phyloP scores from a whole-genome alignment of 2,888 invertebrate genomes.

The Phalera bucephala region DNA sequence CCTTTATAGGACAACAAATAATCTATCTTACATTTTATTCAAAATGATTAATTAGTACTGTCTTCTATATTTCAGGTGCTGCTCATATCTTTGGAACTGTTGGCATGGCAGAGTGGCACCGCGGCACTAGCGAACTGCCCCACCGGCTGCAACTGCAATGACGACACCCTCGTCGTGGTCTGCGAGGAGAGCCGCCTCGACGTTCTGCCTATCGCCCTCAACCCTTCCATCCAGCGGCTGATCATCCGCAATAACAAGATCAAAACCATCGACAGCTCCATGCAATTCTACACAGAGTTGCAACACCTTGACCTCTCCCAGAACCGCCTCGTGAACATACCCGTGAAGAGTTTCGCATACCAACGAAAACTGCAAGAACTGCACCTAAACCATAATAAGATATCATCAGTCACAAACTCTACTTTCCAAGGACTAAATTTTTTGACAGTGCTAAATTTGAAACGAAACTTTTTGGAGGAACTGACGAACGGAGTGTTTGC shows the following conservation, averaged over 20 bases:
- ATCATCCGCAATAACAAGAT: conserved; percentile 93
- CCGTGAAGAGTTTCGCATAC: conserved; percentile 89
- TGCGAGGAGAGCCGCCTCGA: conserved; percentile 94
- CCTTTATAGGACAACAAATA: too few relatives aligned
- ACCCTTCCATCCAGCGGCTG: conserved; percentile 94
- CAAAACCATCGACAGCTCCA: conserved; percentile 93
- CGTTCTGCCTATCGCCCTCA: conserved; percentile 94
- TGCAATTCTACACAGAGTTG: conserved; percentile 94
- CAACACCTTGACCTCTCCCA: conserved; percentile 92
- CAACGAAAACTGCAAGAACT: conserved; percentile 92
- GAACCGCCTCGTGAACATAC: conserved; percentile 92
- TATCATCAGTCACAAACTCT: conserved; percentile 90
- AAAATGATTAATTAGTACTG: not conserved
- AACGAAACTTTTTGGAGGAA: conserved; percentile 92
- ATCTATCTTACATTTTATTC: too few relatives aligned
- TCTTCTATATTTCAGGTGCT: conserved; percentile 63
- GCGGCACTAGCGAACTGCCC: conserved; percentile 91
- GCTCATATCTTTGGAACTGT: conserved; percentile 60
- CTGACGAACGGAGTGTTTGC: conserved; percentile 89
- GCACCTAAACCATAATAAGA: conserved; percentile 92
- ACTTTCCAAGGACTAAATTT: conserved; percentile 91
- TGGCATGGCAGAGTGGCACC: conserved; percentile 69
- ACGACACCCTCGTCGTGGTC: conserved; percentile 92
- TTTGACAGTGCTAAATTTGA: conserved; percentile 90
- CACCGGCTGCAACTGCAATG: conserved; percentile 94